These are phyloP conservation scores for Hormaphis cornu DNA, from an alignment of 1,140 invertebrate species.

Conservation along the genomic window DNA sequence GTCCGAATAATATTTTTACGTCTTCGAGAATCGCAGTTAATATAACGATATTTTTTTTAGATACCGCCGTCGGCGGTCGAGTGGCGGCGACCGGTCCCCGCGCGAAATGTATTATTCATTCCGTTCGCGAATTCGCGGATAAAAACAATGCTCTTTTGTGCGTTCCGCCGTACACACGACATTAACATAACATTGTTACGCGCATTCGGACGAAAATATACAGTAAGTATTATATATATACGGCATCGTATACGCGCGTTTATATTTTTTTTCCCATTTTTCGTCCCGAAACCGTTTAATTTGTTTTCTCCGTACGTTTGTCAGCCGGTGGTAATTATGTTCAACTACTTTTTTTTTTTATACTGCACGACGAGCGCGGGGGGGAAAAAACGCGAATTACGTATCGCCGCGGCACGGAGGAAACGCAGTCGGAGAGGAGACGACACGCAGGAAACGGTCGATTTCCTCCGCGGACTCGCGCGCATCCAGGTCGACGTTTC, in stretches of 20 bases:
- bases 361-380: no score
- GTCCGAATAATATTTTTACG: constrained; percentile 24
- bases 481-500: constrained; percentile 22
- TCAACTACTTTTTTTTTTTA: no score
- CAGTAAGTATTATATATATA: not conserved
- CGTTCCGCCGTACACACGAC: constrained; percentile 7
- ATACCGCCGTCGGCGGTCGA: not conserved
- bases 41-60: not conserved
- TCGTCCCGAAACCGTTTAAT: constrained; percentile 2
- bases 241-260: constrained; percentile 1
- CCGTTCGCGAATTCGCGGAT: constrained; percentile 23
- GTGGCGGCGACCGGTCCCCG: constrained; percentile 1
- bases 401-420: not conserved
- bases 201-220: not conserved
- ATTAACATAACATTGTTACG: constrained; percentile 28
- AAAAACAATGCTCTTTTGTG: constrained; percentile 33
- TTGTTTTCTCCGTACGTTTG: no score
- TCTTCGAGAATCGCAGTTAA: constrained; percentile 7
- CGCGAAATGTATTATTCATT: constrained; percentile 27
- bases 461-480: not conserved
- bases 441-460: not conserved
- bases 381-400: constrained; percentile 12
- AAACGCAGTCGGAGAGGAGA: not conserved
- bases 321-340: no score
- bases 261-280: not conserved